phyloP scores from a whole-genome alignment of 37 sponge, comb jelly and placozoan species.

The Spongia lamella region DNA sequence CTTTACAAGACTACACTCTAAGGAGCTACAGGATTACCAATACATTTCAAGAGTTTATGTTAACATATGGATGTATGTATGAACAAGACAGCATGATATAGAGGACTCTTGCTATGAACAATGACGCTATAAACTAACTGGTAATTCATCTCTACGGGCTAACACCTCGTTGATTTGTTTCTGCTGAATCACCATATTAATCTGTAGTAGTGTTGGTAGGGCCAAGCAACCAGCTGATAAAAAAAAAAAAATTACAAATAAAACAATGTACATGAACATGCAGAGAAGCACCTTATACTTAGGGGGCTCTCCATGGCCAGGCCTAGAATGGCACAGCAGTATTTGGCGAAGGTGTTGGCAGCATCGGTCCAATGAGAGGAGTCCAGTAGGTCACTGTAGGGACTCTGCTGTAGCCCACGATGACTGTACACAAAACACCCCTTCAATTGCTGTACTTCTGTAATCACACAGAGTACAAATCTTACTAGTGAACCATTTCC shows the following conservation, averaged over 20 bases:
- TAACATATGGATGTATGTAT: no score
- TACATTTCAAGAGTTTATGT: no score
- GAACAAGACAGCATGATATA: no score
- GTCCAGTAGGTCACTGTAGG: constrained; percentile 76
- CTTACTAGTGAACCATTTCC: no score
- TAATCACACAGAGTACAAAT: neutral
- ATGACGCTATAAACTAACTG: constrained; percentile 9
- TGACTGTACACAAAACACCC: constrained; percentile 69
- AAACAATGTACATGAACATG: neutral
- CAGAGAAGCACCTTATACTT: constrained; percentile 48
- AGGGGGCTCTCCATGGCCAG: constrained; percentile 84
- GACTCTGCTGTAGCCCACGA: constrained; percentile 63
- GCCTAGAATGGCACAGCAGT: constrained; percentile 76
- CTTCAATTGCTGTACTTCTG: constrained; percentile 85
- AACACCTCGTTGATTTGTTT: constrained; percentile 73
- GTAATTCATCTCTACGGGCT: constrained; percentile 67
- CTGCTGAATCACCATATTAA: constrained; percentile 64
- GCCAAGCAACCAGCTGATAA: constrained; percentile 75
- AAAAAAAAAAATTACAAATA: constrained; percentile 12
- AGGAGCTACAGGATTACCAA: no score
- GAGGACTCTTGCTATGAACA: no score
- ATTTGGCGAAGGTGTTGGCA: constrained; percentile 71
- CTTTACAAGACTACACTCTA: no score
- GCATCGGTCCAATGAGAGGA: constrained; percentile 83
- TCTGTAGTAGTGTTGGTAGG: constrained; percentile 70